phyloP scores from a whole-genome alignment of 2,888 invertebrate genomes.

The Hyppa rectilinea region DNA sequence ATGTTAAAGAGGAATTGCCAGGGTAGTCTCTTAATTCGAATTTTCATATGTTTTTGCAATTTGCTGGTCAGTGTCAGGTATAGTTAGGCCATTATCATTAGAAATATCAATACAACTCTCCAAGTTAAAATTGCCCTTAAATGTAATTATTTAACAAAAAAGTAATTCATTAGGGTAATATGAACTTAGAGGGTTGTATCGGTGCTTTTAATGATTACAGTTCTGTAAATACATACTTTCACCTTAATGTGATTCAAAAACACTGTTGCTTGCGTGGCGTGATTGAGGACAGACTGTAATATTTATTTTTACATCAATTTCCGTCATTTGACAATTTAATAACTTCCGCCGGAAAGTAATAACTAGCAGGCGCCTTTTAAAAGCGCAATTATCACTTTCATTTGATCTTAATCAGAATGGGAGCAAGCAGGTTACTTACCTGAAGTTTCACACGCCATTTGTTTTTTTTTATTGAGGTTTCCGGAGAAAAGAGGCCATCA shows the following conservation, averaged over 20 bases:
- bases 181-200: too few species aligned
- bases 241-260: constrained; percentile 10
- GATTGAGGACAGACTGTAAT: constrained; percentile 18
- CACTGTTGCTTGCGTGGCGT: constrained; percentile 21
- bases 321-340: constrained; percentile 42
- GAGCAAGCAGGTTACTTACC: constrained; percentile 11
- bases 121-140: too few species aligned
- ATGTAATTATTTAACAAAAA: too few species aligned
- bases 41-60: too few species aligned
- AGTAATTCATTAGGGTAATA: too few species aligned
- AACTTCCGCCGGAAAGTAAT: constrained; percentile 46
- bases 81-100: too few species aligned
- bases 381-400: constrained; percentile 25
- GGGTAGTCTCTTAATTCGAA: too few species aligned
- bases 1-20: too few species aligned
- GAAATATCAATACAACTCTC: too few species aligned
- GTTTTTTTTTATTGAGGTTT: constrained; percentile 21
- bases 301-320: constrained; percentile 45
- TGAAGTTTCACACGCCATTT: constrained; percentile 46
- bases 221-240: too few species aligned
- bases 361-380: constrained; percentile 1
- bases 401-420: constrained; percentile 24
- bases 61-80: too few species aligned
- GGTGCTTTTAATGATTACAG: too few species aligned
- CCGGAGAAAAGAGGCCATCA: background rate